phyloP scores from a whole-genome alignment of 2,797 vertebrate genomes.

The Ibycter americanus region DNA sequence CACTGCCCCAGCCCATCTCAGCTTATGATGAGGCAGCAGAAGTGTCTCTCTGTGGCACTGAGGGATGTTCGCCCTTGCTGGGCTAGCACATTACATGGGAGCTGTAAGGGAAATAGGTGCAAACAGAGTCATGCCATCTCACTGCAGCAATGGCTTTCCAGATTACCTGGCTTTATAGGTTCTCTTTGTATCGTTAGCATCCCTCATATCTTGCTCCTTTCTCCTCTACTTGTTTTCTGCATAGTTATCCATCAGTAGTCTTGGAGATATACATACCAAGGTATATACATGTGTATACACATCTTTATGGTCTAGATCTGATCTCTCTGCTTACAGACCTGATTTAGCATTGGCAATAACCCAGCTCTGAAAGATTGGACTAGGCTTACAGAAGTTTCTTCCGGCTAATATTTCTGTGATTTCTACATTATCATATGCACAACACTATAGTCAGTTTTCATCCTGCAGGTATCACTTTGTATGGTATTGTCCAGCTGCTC shows the following conservation, averaged over 20 bases:
- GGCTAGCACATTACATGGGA: background rate
- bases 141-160: background rate
- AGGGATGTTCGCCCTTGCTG: fast-evolving
- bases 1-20: too few relatives aligned
- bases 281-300: background rate
- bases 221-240: background rate
- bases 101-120: background rate
- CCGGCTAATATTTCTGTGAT: background rate
- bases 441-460: background rate
- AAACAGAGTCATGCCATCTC: background rate
- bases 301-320: background rate
- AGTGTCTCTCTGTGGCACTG: background rate
- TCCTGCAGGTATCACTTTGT: background rate
- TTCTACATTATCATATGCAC: background rate
- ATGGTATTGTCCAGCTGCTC: background rate
- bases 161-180: background rate
- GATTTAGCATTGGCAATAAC: background rate
- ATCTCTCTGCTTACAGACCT: background rate
- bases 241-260: background rate
- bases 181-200: background rate
- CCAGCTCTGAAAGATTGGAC: background rate
- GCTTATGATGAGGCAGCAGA: background rate
- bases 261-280: background rate
- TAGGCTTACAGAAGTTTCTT: background rate
- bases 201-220: background rate